Base-by-base conservation (phyloP, 2,888 invertebrate species). In the Meliscaeva auricollis region DNA sequence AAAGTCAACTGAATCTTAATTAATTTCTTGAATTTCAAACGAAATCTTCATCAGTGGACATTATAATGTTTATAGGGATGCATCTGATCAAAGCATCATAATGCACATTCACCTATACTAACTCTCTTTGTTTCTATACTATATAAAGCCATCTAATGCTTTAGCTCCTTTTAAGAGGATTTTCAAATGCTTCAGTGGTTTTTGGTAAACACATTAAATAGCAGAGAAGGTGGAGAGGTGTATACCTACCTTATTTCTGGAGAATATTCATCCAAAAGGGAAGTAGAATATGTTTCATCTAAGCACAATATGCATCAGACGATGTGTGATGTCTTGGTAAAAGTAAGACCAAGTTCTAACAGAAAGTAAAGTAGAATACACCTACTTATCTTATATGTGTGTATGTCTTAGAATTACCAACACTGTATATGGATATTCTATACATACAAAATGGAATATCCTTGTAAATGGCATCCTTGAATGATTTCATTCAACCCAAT, bases 401-500 rank as follows among this genome's bases (percentile, higher is more conserved):
- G 35, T 35, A 8, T 3, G 9, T 35, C 9, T 9, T 35, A 8
- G 2, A 2, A 15, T 17, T 35, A 56, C 17, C 17, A 17, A 15
- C 15, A 11, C 35, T n/a, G n/a, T n/a, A n/a, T n/a, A n/a, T n/a
- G n/a, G n/a, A 9, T 35, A 13, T 1, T 38, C 9, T 38, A 9
- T 13, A 3, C 7, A n/a, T 44, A 62, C 2, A 22, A 22, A 26
- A 15, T 13, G 26, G 13, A 17, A 50, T 50, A 46, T 48, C 35
- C 54, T 54, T 62, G 60, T 54, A 75, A 30, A 69, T 62, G 54
- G 69, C 41, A 75, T 69, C 62, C 38, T 56, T 32, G n/a, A 13
- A 52, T 73, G 41, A 68, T 48, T 82, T 62, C 32, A 69, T 83
- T 73, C 50, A 64, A 1, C 68, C 46, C 46, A 62, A 44, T 62